phyloP scores from a whole-genome alignment of 2,888 invertebrate genomes.

The Callinectes sapidus region DNA sequence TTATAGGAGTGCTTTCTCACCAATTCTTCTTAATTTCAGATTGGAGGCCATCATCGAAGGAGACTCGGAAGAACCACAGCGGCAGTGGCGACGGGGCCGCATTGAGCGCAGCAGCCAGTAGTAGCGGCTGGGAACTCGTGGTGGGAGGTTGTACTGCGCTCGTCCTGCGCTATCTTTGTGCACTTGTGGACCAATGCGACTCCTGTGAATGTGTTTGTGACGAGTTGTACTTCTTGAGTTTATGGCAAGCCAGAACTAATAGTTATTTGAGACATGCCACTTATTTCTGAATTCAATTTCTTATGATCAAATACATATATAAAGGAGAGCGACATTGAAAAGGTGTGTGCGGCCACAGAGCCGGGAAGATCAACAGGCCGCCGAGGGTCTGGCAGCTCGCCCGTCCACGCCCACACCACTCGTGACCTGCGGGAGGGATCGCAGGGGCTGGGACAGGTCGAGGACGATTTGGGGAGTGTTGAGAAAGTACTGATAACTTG shows the following conservation, averaged over 20 bases:
- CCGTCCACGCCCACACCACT: conserved; percentile 43
- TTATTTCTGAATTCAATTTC: background rate
- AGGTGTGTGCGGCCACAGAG: conserved; percentile 8
- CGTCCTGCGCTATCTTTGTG: background rate
- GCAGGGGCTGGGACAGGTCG: conserved; percentile 36
- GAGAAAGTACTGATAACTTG: background rate
- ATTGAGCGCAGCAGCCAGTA: background rate
- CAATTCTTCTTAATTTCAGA: conserved; percentile 13
- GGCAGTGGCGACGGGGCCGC: background rate
- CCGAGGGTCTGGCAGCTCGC: conserved; percentile 43
- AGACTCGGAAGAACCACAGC: background rate
- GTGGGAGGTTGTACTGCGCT: background rate
- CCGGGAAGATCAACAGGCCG: background rate
- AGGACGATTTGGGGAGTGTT: background rate
- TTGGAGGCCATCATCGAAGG: background rate
- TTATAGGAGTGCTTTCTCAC: background rate
- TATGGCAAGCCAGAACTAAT: background rate
- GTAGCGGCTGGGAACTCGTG: background rate
- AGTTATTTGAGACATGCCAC: background rate
- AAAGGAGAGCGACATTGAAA: background rate
- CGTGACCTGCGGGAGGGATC: conserved; percentile 43
- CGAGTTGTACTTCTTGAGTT: background rate
- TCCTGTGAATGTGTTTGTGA: background rate
- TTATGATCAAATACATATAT: background rate
- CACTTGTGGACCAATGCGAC: background rate